Evolutionary conservation across 2,797 vertebrate genomes (phyloP), one percentile per base, ranked within the genome.

Genomic region (Coracias cyanogaster): DNA sequence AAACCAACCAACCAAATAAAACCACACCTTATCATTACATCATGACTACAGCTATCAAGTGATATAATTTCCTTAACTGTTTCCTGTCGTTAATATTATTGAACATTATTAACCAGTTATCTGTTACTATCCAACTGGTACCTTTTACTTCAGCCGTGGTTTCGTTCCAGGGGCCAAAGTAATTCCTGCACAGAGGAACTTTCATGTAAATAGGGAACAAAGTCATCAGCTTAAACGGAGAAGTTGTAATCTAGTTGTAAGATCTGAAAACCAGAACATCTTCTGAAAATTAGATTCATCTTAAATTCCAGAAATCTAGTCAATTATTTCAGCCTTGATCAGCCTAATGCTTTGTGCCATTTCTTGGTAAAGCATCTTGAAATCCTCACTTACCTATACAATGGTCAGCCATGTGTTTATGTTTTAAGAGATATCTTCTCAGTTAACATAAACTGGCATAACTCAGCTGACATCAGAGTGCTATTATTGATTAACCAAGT

Each of bases 1-100:
- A 46, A 37, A 54, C 61, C 37, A 39, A 17, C 16, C 15, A 35
- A 5, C 19, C 15, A 12, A 43, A 49, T 8, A 58, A 58, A 24
- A 2, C 9, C 35, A 54, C 4, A 29, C 11, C 41, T 48, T 89
- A 21, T 60, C 41, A 35, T 62, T 82, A 58, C 25, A 25, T 41
- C 70, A 61, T 54, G 26, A 49, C 29, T 76, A 61, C 45, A 86
- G 26, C 45, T 60, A 71, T 33, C 48, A 82, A 84, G 71, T 52
- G 33, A 61, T 67, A 89, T 4, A 15, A 91, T 90, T 89, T 86
- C 81, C 81, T 86, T 83, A 77, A 85, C 82, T 70, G 28, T 82
- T 96, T 94, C 78, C 78, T 78, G 71, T 57, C 77, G 43, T 94
- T 89, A 90, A 65, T 81, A 74, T 60, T 86, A 83, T 24, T 39